Conservation (phyloP, 1,140 invertebrate genomes). For the Aporrectodea caliginosa region DNA sequence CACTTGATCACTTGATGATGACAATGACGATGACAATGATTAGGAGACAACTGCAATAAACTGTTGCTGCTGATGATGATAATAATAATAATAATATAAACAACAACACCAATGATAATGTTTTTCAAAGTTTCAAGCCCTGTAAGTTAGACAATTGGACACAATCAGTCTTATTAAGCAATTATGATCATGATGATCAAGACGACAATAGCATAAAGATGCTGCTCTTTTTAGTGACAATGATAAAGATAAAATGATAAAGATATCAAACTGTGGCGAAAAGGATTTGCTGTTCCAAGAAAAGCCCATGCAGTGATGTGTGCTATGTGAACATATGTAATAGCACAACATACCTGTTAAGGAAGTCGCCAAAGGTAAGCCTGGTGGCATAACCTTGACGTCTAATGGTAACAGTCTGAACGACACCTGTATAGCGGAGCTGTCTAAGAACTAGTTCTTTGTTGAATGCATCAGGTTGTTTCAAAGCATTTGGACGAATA, state of each 20-base stretch:
- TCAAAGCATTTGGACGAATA: constrained; percentile 89
- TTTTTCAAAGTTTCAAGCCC: neutral
- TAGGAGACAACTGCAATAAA: neutral
- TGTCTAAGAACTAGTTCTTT: constrained; percentile 90
- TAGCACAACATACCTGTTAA: constrained; percentile 40
- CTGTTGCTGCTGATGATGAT: neutral
- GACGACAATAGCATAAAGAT: too few relatives aligned
- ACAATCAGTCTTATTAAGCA: too few relatives aligned
- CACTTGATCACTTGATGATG: neutral
- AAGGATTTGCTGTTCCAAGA: neutral
- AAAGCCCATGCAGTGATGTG: neutral
- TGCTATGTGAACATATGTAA: neutral
- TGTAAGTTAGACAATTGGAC: neutral
- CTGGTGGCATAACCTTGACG: constrained; percentile 47
- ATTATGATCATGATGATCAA: too few relatives aligned
- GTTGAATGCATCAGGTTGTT: constrained; percentile 85
- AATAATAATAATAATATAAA: neutral
- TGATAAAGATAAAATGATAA: neutral
- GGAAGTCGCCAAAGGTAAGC: constrained; percentile 48
- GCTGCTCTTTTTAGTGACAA: too few relatives aligned
- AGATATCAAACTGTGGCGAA: neutral
- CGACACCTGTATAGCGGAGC: constrained; percentile 59
- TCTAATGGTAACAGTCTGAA: constrained; percentile 48
- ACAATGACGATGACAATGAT: neutral
- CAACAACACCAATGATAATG: neutral